Percentiles rank a stretch among this genome's conserved stretches.
Evolutionary conservation across 2,113 vertebrate species (phyloP).

Genomic region (Protobothrops flavoviridis): DNA sequence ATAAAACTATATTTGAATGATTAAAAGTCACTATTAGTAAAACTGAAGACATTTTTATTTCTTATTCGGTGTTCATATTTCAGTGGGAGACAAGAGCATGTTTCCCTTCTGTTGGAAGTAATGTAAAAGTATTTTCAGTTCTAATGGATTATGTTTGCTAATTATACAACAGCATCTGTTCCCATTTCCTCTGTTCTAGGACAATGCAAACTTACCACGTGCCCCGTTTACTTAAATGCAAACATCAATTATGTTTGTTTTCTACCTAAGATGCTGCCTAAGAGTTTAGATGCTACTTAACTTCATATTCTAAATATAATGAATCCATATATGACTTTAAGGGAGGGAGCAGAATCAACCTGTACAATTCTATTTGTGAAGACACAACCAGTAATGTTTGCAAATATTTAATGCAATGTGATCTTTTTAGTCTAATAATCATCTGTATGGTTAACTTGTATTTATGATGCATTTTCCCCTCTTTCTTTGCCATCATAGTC

Average conservation of each 20-base stretch:
- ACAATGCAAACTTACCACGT: neutral
- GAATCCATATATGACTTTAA: neutral
- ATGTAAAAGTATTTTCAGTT: neutral
- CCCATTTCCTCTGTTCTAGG: neutral
- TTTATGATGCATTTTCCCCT: neutral
- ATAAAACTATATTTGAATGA: no score
- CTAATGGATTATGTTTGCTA: neutral
- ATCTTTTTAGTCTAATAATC: neutral
- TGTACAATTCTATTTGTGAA: neutral
- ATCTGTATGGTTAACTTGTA: neutral
- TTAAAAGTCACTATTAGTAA: no score
- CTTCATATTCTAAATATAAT: neutral
- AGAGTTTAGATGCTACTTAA: neutral
- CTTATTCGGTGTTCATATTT: neutral
- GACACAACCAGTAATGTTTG: neutral
- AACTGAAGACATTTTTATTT: neutral
- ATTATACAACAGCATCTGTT: neutral
- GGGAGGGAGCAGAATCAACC: neutral
- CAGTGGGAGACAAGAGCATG: neutral
- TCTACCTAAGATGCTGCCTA: neutral
- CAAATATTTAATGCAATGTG: accelerated
- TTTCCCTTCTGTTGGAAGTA: neutral
- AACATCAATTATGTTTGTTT: neutral
- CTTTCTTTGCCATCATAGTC: constrained; percentile 68
- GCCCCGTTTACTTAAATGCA: neutral